Evolutionary conservation across 1,140 invertebrate genomes (phyloP), one percentile per base, ranked within the genome.

Genomic region (Aleiodes sp.): DNA sequence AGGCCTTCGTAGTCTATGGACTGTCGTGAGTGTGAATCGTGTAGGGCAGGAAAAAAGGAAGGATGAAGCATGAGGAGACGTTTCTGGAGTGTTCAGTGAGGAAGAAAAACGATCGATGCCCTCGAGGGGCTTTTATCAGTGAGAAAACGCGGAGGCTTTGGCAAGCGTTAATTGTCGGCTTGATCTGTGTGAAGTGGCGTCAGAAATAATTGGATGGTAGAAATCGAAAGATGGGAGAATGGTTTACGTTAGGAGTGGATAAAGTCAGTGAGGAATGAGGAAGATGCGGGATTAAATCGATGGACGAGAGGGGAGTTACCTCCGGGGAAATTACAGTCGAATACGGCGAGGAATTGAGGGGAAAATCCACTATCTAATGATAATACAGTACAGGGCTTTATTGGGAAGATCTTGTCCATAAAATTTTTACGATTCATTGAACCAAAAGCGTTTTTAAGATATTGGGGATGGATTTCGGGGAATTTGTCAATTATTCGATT

Each of bases 131-230:
- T 70, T n/a, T n/a, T 67, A 67, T 56, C 71, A 43, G 67, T 70
- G 67, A 67, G 65, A 59, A 73, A 73, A 69, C 39, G 46, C 46
- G 39, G 41, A 70, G 71, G 71, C 71, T 77, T 68, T 69, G n/a
- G n/a, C n/a, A 75, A 77, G 62, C 75, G 70, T 79, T 81, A 81
- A 82, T 81, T 78, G 78, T 80, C 75, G 73, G 74, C 76, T 83
- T 75, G 65, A 66, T 64, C 64, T 62, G 71, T 67, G 62, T 64
- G 71, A 75, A 77, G 66, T 57, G 80, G 75, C 78, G 74, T 78
- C 73, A 70, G 76, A 78, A 81, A 82, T 83, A 84, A 84, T 84
- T 83, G 80, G 78, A 82, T 77, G 76, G 75, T 72, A 65, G 71
- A 52, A 52, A 52, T 52, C 46, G 46, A 52, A 52, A 24, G 70